phyloP scores from a whole-genome alignment of 2,797 vertebrate genomes.

The Rhabdomys pumilio region DNA sequence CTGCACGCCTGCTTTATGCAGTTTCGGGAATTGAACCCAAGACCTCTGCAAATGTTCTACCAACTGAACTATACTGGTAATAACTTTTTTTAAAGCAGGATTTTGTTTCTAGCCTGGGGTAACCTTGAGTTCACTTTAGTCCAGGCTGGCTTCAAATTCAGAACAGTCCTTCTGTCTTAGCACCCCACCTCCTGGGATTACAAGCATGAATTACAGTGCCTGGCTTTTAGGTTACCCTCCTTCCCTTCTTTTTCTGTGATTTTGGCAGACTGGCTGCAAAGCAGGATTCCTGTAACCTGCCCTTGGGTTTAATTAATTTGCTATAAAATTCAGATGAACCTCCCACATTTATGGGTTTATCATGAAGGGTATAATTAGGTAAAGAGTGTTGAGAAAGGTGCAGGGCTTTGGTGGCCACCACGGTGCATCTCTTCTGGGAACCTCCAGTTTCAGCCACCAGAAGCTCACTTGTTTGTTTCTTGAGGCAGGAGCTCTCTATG shows the following conservation, averaged over 20 bases:
- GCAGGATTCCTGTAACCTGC: neutral
- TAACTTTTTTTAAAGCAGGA: neutral
- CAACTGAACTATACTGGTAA: too few species aligned
- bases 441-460: neutral
- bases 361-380: neutral
- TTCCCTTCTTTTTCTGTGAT: neutral
- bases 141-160: neutral
- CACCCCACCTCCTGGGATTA: neutral
- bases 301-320: constrained; percentile 18
- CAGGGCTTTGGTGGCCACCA: neutral
- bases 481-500: neutral
- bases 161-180: neutral
- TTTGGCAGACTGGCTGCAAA: neutral
- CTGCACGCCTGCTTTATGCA: neutral
- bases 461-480: neutral
- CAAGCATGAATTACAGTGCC: neutral
- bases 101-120: neutral
- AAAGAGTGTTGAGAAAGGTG: neutral
- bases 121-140: neutral
- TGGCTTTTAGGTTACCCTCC: neutral
- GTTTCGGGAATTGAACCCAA: neutral
- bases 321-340: neutral
- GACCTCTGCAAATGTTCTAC: too few species aligned
- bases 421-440: neutral
- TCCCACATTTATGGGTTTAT: neutral